phyloP scores from a whole-genome alignment of 1,140 invertebrate species.

The Drosophila pseudoobscura region DNA sequence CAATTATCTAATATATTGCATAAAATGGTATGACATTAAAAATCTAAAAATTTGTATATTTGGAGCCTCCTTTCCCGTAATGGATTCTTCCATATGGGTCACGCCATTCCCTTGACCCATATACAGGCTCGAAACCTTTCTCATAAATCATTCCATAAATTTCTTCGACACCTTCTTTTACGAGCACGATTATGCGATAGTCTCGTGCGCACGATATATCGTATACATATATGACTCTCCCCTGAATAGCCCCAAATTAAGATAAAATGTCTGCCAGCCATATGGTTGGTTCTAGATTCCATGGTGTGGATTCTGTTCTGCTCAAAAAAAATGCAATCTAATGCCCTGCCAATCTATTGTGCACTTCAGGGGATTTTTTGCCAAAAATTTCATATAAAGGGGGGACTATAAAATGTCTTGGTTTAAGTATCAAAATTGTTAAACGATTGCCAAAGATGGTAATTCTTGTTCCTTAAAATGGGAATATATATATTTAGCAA shows the following conservation, averaged over 20 bases:
- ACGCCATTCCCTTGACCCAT: conserved; percentile 6
- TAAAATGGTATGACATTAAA: too few relatives aligned
- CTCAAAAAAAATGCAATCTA: conserved; percentile 6
- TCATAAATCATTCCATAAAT: background rate
- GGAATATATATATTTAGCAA: background rate
- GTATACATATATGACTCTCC: background rate
- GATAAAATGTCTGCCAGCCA: conserved; percentile 44
- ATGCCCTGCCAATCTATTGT: conserved; percentile 28
- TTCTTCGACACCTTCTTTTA: conserved; percentile 13
- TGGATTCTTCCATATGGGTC: background rate
- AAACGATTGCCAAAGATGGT: background rate
- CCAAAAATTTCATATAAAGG: conserved; percentile 27
- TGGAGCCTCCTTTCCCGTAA: too few relatives aligned
- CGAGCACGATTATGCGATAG: too few relatives aligned
- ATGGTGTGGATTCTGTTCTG: conserved; percentile 5
- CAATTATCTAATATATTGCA: too few relatives aligned
- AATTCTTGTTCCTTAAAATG: background rate
- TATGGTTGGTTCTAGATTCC: conserved; percentile 18
- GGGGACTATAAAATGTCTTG: conserved; percentile 5
- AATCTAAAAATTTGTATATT: too few relatives aligned
- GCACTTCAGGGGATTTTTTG: conserved; percentile 22
- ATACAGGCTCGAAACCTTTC: background rate
- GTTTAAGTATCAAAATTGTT: conserved; percentile 13
- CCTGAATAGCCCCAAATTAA: conserved; percentile 34
- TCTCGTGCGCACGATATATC: background rate